Base-by-base conservation (phyloP, 1,140 invertebrate species). In the Brachystomella parvula region DNA sequence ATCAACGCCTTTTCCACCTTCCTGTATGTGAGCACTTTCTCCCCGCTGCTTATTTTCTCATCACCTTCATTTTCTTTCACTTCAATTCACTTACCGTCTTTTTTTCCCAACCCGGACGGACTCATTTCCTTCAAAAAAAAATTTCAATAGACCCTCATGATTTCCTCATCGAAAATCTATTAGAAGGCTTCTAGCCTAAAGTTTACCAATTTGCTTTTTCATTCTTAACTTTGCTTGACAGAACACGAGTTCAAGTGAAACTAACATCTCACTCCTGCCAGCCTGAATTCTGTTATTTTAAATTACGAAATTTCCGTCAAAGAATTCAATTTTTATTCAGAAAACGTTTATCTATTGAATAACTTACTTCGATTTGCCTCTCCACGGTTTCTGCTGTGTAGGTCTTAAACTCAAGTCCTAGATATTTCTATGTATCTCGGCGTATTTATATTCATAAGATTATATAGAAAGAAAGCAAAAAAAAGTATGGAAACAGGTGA, bases 131-230 rank as follows among this genome's bases (percentile, higher is more conserved):
- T n/a, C n/a, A 44, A 12, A 44, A n/a, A 44, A 9, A n/a, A 44
- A 44, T 44, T 53, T 53, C 49, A 53, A 53, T 53, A 53, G 49
- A 53, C 39, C 39, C 12, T 53, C 15, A 53, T 53, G 49, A 53
- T 53, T 15, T 24, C 49, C 49, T 53, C 49, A 53, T 53, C 49
- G 9, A 53, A 53, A 53, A 53, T 24, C 15, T 53, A 53, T 53
- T 53, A 39, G 6, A 19, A 19, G 24, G 49, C 49, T 15, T 24
- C 21, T 26, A 24, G 24, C 9, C 24, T 26, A 26, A 53, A 53
- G 15, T 53, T 53, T 53, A 53, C 24, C 49, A 53, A 53, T 53
- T 53, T 53, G 21, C 24, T 15, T 53, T 53, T 24, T 24, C 24
- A 9, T 6, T 53, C 21, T 24, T 53, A 6, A 6, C 24, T 39